Base-by-base conservation (phyloP, 2,888 invertebrate genomes). In the Syrista parreyssii region DNA sequence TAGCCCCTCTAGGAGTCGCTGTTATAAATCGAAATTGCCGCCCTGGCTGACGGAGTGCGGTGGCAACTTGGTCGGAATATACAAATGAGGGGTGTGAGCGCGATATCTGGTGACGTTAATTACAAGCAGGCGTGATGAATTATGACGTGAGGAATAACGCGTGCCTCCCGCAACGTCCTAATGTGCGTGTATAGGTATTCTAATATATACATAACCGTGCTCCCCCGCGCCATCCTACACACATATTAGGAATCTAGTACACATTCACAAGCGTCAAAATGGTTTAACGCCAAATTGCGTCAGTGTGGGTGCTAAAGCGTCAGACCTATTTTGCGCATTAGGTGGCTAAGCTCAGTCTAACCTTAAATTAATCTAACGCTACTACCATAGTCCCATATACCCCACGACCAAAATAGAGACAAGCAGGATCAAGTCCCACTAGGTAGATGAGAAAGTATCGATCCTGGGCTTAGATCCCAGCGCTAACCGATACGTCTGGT, bases 81-180 rank as follows among this genome's bases (percentile, higher is more conserved):
- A 74, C 77, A 75, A 77, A 77, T 77, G 77, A 77, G 77, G 77
- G 77, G 71, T 77, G 77, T 77, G 77, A 77, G 77, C 75, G 71
- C 74, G 75, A 77, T 77, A 77, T 77, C 77, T 75, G 75, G 77
- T 75, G 77, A 77, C 77, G 77, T 77, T 77, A 77, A 77, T 77
- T 77, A 77, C 77, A 77, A 77, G 71, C 77, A 73, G 77, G 77
- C 77, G 77, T 77, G 77, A 77, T 77, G 77, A 77, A 77, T 77
- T 77, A 77, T 77, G 77, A 77, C 77, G 77, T 77, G 77, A 77
- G 77, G 77, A 77, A 77, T 77, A 77, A 77, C 77, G 77, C 74
- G 75, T 74, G 74, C 55, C 77, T 55, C 55, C 55, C 55, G 55
- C 55, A 55, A 55, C 55, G 55, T 55, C 55, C 55, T 55, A 40